Percentiles rank a stretch among this genome's conserved stretches.
These are phyloP conservation scores for Fragum fragum DNA, from an alignment of 2,888 invertebrate species.

Conservation along the genomic window DNA sequence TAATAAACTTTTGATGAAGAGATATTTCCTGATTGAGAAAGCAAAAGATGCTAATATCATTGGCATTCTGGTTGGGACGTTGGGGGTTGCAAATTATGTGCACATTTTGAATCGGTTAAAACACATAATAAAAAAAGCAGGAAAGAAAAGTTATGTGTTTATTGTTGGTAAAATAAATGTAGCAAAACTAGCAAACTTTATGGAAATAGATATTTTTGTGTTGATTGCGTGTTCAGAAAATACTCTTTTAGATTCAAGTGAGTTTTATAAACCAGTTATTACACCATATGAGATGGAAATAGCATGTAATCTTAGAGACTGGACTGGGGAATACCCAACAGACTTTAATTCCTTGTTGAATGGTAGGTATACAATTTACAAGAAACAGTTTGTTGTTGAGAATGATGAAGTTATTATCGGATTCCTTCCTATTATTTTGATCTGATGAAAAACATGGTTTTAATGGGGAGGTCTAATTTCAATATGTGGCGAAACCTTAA, in stretches of 20 bases:
- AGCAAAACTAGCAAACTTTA: slow-evolving; percentile 97
- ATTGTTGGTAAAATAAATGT: slow-evolving; percentile 98
- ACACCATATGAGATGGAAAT: slow-evolving; percentile 97
- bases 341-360: slow-evolving; percentile 93
- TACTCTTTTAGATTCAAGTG: slow-evolving; percentile 92
- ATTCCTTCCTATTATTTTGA: no score
- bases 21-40: slow-evolving; percentile 95
- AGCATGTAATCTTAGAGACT: slow-evolving; percentile 88
- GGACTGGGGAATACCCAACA: slow-evolving; percentile 89
- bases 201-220: slow-evolving; percentile 96
- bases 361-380: no score
- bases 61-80: slow-evolving; percentile 96
- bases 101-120: slow-evolving; percentile 92
- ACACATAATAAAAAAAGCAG: slow-evolving; percentile 91
- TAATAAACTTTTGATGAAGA: slow-evolving; percentile 91
- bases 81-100: slow-evolving; percentile 92
- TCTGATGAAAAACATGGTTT: no score
- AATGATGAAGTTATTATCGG: no score
- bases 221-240: slow-evolving; percentile 97
- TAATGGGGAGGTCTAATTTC: no score
- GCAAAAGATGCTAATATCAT: slow-evolving; percentile 95
- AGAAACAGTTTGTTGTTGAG: no score
- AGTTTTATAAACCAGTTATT: slow-evolving; percentile 96
- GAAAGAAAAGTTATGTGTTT: slow-evolving; percentile 96
- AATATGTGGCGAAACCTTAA: no score